Conservation (phyloP, 2,888 invertebrate species). For the Laspeyria flexula region DNA sequence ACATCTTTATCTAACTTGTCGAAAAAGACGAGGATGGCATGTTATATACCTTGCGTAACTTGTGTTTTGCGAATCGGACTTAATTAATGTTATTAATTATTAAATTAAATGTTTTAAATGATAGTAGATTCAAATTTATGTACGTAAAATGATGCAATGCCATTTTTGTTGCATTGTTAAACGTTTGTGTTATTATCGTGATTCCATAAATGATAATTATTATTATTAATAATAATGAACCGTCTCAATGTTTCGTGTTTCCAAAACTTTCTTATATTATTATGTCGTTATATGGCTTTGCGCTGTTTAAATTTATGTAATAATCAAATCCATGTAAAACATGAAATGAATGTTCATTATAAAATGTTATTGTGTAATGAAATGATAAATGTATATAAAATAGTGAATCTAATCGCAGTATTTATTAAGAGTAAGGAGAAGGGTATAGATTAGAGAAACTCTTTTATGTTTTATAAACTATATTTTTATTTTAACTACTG, state of each 20-base stretch:
- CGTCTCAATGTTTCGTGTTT: slow-evolving; percentile 24
- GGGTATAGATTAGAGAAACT: slow-evolving; percentile 38
- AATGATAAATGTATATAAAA: slow-evolving; percentile 42
- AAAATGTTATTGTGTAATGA: slow-evolving; percentile 21
- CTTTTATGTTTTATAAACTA: slow-evolving; percentile 10
- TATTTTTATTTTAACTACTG: slow-evolving; percentile 7
- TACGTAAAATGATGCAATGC: slow-evolving; percentile 19
- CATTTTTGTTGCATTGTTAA: slow-evolving; percentile 29
- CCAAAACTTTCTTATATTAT: slow-evolving; percentile 17
- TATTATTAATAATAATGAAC: slow-evolving; percentile 8
- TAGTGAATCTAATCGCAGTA: slow-evolving; percentile 33
- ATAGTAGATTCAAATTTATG: slow-evolving; percentile 8
- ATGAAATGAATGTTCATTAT: slow-evolving; percentile 34
- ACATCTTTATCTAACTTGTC: neutral
- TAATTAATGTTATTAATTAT: slow-evolving; percentile 26
- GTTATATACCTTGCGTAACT: neutral
- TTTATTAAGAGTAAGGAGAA: slow-evolving; percentile 40
- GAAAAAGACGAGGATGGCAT: neutral
- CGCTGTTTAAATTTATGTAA: slow-evolving; percentile 27
- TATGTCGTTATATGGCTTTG: slow-evolving; percentile 29
- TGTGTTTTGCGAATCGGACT: neutral
- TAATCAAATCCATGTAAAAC: slow-evolving; percentile 36
- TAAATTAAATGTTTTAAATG: slow-evolving; percentile 28
- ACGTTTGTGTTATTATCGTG: slow-evolving; percentile 21
- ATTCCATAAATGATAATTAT: slow-evolving; percentile 4